Base-by-base conservation (phyloP, 2,113 vertebrate species). In the Origma solitaria region DNA sequence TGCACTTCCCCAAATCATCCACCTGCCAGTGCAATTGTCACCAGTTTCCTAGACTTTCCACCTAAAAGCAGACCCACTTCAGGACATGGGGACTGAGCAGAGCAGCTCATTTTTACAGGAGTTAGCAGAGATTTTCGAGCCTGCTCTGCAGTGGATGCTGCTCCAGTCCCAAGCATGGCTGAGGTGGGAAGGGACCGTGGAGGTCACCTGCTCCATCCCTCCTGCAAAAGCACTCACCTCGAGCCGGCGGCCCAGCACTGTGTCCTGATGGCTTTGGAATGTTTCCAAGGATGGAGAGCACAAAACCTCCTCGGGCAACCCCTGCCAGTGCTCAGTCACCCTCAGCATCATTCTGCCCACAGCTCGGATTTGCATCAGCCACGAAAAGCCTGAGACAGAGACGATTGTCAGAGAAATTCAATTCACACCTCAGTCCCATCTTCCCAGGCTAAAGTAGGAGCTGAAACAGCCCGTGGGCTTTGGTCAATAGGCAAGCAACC, bases 331-430 rank as follows among this genome's bases (percentile, higher is more conserved):
- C 42, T 54, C 21, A 38, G 72, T 37, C 31, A 56, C 28, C 9
- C 68, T 64, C 68, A 50, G 12, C 1, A 2, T 18, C 0, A 0
- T 17, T 7, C 31, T 71, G 56, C 60, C 49, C n/a, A 2, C 2
- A 15, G 44, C 6, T 71, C 25, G 49, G 18, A 3, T 79, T 53
- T 44, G 27, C 33, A 85, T n/a, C 21, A 44, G 24, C 35, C 47
- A 15, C 3, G 20, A 57, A 30, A 77, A 60, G 31, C 23, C 17
- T 9, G 13, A 50, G 24, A 38, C 27, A 51, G 28, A 2, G 10
- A 66, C 3, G 5, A 12, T 12, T 68, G 49, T 18, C 47, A 82
- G 69, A 84, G 51, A 75, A 56, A 77, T 49, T 22, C 42, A 68
- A 58, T 62, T 51, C 40, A n/a, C 27, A 30, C 53, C 38, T 60